These are phyloP conservation scores for Eulacestoma nigropectus DNA, from an alignment of 2,113 vertebrate genomes.

Conservation along the genomic window DNA sequence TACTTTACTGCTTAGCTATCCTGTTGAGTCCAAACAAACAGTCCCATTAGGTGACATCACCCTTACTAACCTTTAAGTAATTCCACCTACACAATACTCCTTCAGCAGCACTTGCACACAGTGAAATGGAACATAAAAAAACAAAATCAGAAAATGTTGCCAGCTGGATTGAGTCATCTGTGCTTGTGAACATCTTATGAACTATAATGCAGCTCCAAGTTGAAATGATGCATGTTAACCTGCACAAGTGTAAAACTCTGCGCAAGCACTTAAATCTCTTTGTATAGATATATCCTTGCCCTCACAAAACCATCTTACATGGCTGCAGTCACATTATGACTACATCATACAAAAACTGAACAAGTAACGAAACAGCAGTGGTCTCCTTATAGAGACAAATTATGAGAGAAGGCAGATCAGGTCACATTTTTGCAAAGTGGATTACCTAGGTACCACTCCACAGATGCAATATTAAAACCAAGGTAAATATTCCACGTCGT, in stretches of 20 bases:
- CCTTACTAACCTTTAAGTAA: slow-evolving; percentile 52
- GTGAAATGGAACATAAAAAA: neutral
- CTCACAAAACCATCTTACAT: neutral
- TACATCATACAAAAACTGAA: neutral
- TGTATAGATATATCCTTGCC: fast-evolving
- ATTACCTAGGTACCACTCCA: neutral
- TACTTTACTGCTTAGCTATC: slow-evolving; percentile 46
- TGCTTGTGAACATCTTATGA: neutral
- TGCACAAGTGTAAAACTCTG: neutral
- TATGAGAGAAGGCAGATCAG: neutral
- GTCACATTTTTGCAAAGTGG: neutral
- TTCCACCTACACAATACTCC: slow-evolving; percentile 50
- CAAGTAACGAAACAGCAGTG: neutral
- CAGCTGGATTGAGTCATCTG: slow-evolving; percentile 31
- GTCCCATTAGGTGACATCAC: slow-evolving; percentile 50
- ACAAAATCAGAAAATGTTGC: neutral
- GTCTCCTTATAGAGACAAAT: neutral
- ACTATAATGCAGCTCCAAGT: neutral
- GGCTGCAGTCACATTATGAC: neutral
- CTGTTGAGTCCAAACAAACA: slow-evolving; percentile 33
- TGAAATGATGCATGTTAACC: neutral
- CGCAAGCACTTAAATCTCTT: neutral
- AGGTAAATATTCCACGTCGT: neutral
- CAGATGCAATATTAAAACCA: neutral
- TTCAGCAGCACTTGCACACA: neutral